Base-by-base conservation (phyloP, 2,113 vertebrate species). In the Coracopsis vasa region DNA sequence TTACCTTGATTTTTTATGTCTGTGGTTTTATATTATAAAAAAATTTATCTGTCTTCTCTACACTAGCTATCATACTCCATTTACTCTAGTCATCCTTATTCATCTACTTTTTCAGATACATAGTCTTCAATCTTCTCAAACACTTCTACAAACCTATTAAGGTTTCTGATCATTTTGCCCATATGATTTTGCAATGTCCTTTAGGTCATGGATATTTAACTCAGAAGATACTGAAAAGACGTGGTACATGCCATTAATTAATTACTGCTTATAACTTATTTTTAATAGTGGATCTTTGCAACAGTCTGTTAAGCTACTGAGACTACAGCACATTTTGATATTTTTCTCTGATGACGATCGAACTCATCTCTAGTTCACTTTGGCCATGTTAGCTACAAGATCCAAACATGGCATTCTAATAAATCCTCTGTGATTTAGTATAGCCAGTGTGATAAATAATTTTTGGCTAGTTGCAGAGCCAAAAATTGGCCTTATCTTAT, bases 21-120 rank as follows among this genome's bases (percentile, higher is more conserved):
- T 42, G 5, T 2, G 1, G 1, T 90, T 77, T 53, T 42, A 23
- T 50, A 7, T 2, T 47, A 11, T 45, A 10, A 0, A 3, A 60
- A 39, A 12, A 1, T 39, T 44, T 51, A 39, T 47, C 37, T 35
- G 23, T 3, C 10, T 41, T 87, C 23, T 53, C 24, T 35, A 6
- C 39, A 44, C 7, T 54, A 24, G 35, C 45, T 42, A 25, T 39
- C 23, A 64, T 48, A 81, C 7, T 61, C 1, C 31, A 45, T 51
- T 84, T 84, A 67, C 12, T 11, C 7, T 20, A 16, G 3, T 70
- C 7, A 18, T 58, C 16, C 23, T 67, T 47, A 72, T 27, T 42
- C 1, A 24, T 37, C 10, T 73, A 10, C 0, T 62, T 84, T 87
- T 51, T 71, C 42, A 84, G 13, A 56, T 14, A n/a, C 54, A 47